Base-by-base conservation (phyloP, 2,113 vertebrate genomes). In the Neolamprologus ventralis region DNA sequence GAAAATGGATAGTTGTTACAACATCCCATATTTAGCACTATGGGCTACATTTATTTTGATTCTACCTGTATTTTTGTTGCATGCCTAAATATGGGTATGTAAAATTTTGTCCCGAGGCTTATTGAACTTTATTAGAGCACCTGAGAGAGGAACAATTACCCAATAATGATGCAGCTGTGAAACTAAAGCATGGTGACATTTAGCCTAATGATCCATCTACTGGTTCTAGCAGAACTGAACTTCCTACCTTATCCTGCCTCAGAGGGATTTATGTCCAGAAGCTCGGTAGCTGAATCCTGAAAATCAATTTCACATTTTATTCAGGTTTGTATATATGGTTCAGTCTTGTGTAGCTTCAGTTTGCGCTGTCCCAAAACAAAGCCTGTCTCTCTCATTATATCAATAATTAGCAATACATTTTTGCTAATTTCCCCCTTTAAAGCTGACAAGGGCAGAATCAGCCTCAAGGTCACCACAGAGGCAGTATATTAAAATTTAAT, bases 401-500 rank as follows among this genome's bases (percentile, higher is more conserved):
- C 51, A 82, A 79, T 84, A 90, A 93, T 95, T 92, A 95, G 88
- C 58, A 83, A 68, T 87, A 91, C 80, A 90, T 55, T 86, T 75
- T 28, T 86, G 80, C 85, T 90, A 93, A 94, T 93, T 93, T 94
- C 89, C 88, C 83, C 9, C 81, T 93, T 91, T 90, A 93, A 68
- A 84, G 86, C 78, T 91, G 84, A 91, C 16, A 40, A 87, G 91
- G 91, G 86, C 87, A 81, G 54, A 60, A 71, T 84, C 35, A 40
- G 85, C 93, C 90, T 92, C 83, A 90, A 94, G 91, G 95, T 95
- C 89, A 86, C 80, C 82, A 85, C 85, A 47, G 57, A 90, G 85
- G 89, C 89, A 86, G 31, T 87, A 58, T 65, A 93, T 94, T 93
- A 94, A 94, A 89, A 84, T 93, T 88, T 94, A 92, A 95, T 94